Evolutionary conservation across 1,140 invertebrate species (phyloP), one percentile per base, ranked within the genome.

Genomic region (Pachyrhynchus sulphureomaculatus): DNA sequence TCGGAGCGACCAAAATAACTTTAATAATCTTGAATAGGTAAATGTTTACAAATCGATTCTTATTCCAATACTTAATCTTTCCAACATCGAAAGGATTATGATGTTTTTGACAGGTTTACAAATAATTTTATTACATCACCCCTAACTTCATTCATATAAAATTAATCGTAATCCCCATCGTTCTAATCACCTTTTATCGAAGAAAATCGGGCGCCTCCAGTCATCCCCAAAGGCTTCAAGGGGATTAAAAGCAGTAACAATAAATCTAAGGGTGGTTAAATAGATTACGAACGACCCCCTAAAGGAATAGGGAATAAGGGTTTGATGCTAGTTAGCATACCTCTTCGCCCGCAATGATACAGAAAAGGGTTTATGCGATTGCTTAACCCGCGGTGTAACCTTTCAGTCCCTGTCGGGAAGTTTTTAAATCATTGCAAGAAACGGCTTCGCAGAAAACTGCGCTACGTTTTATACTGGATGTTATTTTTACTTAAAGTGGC

Each of bases 251-350:
- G 61, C 53, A 51, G 53, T 63, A 63, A 63, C 61, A 56, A 63
- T 63, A 63, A 63, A 63, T 63, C 53, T 51, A 41, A 52, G 45
- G 61, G 52, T 32, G 61, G 61, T 63, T 63, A 55, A 63, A 63
- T 63, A 52, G 61, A 63, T 63, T 63, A 62, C 37, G 41, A 52
- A 52, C 49, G 59, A 62, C 36, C 49, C 59, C 59, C 49, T 17
- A 37, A 62, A 55, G 39, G 33, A 53, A 41, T 55, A 34, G 32
- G 18, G 24, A 42, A 41, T 33, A 45, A 44, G 36, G 59, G 49
- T 26, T 34, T 21, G 57, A 8, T 45, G 59, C 59, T 62, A 62
- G 59, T 62, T 62, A 62, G 59, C 59, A 62, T 62, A 62, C 59
- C 59, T 62, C 59, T 62, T 54, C 29, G 26, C 49, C 48, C 23